Evolutionary conservation across 2,113 vertebrate genomes (phyloP).

Genomic region (Neopipo cinnamomea): DNA sequence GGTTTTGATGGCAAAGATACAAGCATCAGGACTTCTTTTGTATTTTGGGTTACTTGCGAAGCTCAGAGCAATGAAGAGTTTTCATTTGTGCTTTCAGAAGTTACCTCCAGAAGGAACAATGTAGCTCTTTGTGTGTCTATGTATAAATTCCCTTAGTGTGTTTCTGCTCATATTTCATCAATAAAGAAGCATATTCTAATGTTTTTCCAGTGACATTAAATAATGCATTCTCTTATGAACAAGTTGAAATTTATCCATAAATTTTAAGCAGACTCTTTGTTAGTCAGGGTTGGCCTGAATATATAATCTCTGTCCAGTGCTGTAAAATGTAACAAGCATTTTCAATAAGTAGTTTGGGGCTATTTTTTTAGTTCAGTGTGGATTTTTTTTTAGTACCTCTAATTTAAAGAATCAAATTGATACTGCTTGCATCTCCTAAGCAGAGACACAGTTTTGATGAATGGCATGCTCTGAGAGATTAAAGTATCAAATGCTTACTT

Average conservation of each 20-base stretch:
- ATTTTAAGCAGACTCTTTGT: background rate
- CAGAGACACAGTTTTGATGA: background rate
- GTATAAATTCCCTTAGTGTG: background rate
- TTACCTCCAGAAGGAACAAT: background rate
- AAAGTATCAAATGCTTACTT: background rate
- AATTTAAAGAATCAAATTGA: background rate
- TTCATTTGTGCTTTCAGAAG: background rate
- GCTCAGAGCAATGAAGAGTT: background rate
- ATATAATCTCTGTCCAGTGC: constrained; percentile 21
- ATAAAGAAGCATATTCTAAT: background rate
- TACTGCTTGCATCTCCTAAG: background rate
- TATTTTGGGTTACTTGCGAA: background rate
- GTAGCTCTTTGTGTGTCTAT: background rate
- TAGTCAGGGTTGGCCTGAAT: background rate
- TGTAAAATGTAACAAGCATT: constrained; percentile 22
- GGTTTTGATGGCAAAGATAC: constrained; percentile 8
- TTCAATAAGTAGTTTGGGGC: background rate
- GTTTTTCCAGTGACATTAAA: constrained; percentile 6
- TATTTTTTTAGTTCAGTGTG: background rate
- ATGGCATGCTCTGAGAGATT: background rate
- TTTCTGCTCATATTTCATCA: background rate
- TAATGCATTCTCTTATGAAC: background rate
- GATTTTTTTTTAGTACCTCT: background rate
- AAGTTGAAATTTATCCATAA: constrained; percentile 1
- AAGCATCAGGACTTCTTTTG: background rate